Evolutionary conservation across 2,888 invertebrate genomes (phyloP).

Genomic region (Parelbella ahira): DNA sequence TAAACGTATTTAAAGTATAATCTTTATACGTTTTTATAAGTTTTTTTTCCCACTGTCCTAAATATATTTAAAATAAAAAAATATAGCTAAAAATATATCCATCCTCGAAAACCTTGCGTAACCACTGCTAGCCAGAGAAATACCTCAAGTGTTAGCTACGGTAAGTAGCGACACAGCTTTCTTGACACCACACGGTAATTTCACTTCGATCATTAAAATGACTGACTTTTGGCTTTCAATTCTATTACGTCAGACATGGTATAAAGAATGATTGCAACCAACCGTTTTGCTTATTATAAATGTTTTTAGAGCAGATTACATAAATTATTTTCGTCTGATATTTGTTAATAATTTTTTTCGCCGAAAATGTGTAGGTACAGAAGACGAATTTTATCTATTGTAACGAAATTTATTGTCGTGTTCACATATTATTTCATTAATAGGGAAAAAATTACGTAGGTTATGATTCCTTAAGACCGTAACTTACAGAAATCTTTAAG

Average conservation of each 20-base stretch:
- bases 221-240: background rate
- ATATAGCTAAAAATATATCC: no score
- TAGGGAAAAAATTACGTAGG: no score
- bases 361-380: no score
- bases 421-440: background rate
- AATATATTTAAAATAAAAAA: no score
- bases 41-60: no score
- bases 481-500: no score
- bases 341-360: no score
- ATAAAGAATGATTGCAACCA: background rate
- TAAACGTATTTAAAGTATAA: no score
- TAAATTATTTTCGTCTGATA: background rate
- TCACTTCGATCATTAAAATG: background rate
- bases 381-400: no score
- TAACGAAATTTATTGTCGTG: no score
- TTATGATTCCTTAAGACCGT: no score
- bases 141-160: slow-evolving; percentile 21
- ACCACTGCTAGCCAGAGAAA: slow-evolving; percentile 26
- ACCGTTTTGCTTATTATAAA: background rate
- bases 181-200: slow-evolving; percentile 15
- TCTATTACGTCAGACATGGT: background rate
- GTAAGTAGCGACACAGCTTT: slow-evolving; percentile 29
- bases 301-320: background rate
- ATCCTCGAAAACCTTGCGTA: slow-evolving; percentile 7
- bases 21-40: no score